Percentiles rank a stretch among this genome's conserved stretches.
phyloP scores from a whole-genome alignment of 2,797 vertebrate genomes.

The Betta splendens region DNA sequence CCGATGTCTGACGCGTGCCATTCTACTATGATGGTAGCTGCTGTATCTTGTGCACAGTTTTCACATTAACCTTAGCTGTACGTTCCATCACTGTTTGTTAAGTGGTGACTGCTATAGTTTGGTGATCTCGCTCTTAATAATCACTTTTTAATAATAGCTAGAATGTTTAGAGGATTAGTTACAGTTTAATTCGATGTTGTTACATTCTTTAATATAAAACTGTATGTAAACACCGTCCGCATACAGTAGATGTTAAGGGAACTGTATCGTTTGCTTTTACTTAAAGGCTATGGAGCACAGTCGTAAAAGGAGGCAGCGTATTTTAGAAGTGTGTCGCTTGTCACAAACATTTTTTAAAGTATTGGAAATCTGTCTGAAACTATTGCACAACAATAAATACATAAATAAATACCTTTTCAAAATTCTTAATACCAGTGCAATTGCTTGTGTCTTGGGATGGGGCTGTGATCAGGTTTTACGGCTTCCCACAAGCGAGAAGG shows the following conservation, averaged over 20 bases:
- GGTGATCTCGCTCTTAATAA: conserved; percentile 53
- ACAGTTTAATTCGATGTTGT: conserved; percentile 50
- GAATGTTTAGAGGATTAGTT: conserved; percentile 36
- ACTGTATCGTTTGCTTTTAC: conserved; percentile 52
- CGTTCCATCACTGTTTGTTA: conserved; percentile 38
- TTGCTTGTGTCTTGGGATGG: conserved; percentile 18
- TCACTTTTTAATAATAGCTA: conserved; percentile 56
- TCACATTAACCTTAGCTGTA: conserved; percentile 47
- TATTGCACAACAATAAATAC: conserved; percentile 64
- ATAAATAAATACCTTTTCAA: conserved; percentile 71
- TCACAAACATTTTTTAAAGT: conserved; percentile 69
- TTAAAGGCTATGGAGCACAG: conserved; percentile 49
- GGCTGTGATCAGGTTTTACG: neutral
- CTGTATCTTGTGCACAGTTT: conserved; percentile 63
- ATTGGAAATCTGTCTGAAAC: conserved; percentile 60
- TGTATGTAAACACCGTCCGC: conserved; percentile 28
- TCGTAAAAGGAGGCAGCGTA: conserved; percentile 33
- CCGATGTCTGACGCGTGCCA: conserved; percentile 73
- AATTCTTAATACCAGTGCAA: conserved; percentile 41
- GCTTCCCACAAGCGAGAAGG: no score
- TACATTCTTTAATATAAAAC: conserved; percentile 41
- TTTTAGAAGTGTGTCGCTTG: conserved; percentile 63
- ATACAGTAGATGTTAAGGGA: conserved; percentile 45
- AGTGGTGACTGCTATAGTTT: conserved; percentile 64
- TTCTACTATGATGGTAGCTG: conserved; percentile 62